Base-by-base conservation (phyloP, 30 jellyfish, hydroid and myxozoan species). In the Cassiopea xamachana region DNA sequence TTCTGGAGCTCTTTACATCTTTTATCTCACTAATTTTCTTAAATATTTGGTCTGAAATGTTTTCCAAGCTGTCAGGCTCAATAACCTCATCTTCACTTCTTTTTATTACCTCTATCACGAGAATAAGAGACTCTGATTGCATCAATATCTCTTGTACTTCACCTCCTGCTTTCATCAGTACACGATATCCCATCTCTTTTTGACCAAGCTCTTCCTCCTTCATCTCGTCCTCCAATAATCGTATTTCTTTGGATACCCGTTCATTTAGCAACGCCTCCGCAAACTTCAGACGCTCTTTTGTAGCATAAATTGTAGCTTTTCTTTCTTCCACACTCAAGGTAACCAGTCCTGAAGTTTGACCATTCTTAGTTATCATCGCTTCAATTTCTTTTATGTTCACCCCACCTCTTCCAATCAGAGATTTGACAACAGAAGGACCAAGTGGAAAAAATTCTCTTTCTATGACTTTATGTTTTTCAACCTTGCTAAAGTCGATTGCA, bases 391-490 rank as follows among this genome's bases (percentile, higher is more conserved):
- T 79, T n/a, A n/a, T 70, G 13, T 44, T 62, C 48, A 8, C 92
- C 73, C 78, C 83, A 2, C 91, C 83, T 15, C 51, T 83, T 15
- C 75, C 91, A 70, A 83, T 83, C 60, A 83, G 84, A 14, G 62
- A 1, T 27, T 71, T 76, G 48, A 48, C 69, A 50, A 81, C 87
- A 17, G 79, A 12, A 45, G 91, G 74, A 13, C 91, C 91, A 17
- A 83, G 16, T 46, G 82, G 82, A 17, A 17, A 49, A 45, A 83
- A 6, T 19, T 7, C 48, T 45, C n/a, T 83, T 43, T 19, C 76
- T 4, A 50, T n/a, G 76, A 83, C 83, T 69, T 50, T 51, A 9
- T 12, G 15, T 4, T 45, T 16, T 18, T 50, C 51, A 47, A 70
- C 19, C 17, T 69, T 18, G 44, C 47, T 16, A 7, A 83, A 83